Evolutionary conservation across 2,797 vertebrate genomes (phyloP).

Genomic region (Numenius phaeopus): DNA sequence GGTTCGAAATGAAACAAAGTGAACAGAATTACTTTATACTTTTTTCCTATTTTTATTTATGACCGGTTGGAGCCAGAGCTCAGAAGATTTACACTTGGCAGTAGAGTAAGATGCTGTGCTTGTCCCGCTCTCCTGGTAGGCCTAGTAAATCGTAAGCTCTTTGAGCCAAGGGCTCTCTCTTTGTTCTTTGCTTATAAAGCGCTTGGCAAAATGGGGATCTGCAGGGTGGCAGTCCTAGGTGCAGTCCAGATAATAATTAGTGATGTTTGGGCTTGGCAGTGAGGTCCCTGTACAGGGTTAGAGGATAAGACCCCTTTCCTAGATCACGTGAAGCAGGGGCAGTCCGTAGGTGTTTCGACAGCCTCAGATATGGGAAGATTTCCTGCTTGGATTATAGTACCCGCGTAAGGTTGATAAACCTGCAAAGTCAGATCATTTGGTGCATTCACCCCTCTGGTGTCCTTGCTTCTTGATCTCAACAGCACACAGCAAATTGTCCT

Average conservation of each 20-base stretch:
- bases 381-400: conserved; percentile 27
- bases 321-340: neutral
- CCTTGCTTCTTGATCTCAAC: conserved; percentile 40
- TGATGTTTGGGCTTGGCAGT: neutral
- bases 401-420: neutral
- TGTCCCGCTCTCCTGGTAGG: conserved; percentile 34
- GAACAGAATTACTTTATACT: conserved; percentile 18
- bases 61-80: neutral
- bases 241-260: neutral
- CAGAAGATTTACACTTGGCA: conserved; percentile 53
- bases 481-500: conserved; percentile 16
- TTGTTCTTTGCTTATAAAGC: conserved; percentile 24
- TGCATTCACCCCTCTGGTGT: conserved; percentile 42
- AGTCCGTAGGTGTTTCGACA: fast-evolving
- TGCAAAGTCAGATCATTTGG: conserved; percentile 50
- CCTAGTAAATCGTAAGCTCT: conserved; percentile 37
- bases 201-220: neutral
- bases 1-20: conserved; percentile 22
- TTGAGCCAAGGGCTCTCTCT: neutral
- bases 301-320: neutral
- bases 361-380: neutral
- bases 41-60: conserved; percentile 42
- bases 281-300: neutral
- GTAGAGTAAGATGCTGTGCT: conserved; percentile 34
- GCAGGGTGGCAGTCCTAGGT: neutral